These are phyloP conservation scores for Zaprionus davidi DNA, from an alignment of 1,140 invertebrate species.

Conservation along the genomic window DNA sequence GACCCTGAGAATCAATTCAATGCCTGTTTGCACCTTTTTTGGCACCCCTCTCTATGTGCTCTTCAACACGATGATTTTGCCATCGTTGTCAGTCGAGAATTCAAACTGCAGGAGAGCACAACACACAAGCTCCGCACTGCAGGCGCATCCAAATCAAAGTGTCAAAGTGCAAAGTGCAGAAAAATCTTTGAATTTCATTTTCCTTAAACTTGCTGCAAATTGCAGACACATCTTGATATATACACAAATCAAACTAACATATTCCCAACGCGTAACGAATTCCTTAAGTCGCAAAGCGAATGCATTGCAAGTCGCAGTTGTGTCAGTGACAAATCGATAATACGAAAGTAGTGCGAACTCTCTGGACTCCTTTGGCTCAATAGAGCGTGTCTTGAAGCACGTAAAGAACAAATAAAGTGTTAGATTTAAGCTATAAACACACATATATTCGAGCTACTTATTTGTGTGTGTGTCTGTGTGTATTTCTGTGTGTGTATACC, in stretches of 20 bases:
- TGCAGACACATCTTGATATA: background rate
- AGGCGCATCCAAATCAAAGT: background rate
- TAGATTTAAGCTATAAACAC: background rate
- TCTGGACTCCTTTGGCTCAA: background rate
- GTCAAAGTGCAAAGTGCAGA: background rate
- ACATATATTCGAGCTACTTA: background rate
- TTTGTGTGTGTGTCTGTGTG: background rate
- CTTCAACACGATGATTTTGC: conserved; percentile 12
- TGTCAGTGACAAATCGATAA: conserved; percentile 74
- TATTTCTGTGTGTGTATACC: background rate
- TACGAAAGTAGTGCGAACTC: conserved; percentile 8
- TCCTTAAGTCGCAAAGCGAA: background rate
- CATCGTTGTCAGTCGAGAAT: conserved; percentile 38
- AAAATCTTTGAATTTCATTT: background rate
- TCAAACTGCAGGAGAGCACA: conserved; percentile 45
- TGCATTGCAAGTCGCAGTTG: conserved; percentile 28
- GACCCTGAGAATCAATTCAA: conserved; percentile 3
- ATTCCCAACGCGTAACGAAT: background rate
- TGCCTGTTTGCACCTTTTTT: conserved; percentile 4
- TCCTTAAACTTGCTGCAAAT: background rate
- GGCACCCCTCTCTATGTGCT: background rate
- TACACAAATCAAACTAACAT: background rate
- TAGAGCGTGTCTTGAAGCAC: background rate
- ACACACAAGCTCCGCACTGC: conserved; percentile 14
- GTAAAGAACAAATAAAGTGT: background rate